phyloP scores from a whole-genome alignment of 2,797 vertebrate genomes.

The Oryzias sinensis region DNA sequence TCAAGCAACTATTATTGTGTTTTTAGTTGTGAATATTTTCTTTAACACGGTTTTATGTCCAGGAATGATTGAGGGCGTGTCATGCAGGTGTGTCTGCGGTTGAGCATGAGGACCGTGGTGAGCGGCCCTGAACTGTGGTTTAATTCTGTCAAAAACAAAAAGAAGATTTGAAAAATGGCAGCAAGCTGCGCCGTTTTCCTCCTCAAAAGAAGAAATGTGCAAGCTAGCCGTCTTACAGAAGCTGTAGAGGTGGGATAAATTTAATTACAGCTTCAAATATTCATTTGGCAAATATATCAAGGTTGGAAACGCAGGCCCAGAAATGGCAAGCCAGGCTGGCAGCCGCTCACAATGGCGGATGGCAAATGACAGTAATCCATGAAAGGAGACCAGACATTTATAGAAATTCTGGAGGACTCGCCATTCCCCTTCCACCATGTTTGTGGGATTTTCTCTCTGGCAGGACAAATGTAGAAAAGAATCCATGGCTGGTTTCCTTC shows the following conservation, averaged over 20 bases:
- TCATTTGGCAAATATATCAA: constrained; percentile 95
- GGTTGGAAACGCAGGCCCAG: constrained; percentile 86
- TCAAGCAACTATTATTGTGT: too few relatives aligned
- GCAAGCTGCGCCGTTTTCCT: constrained; percentile 48
- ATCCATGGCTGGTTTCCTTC: constrained; percentile 48
- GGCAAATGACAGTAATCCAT: constrained; percentile 81
- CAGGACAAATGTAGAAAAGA: constrained; percentile 52
- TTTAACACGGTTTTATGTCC: too few relatives aligned
- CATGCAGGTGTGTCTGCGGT: constrained; percentile 42
- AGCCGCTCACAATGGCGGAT: constrained; percentile 75
- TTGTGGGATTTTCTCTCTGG: constrained; percentile 59
- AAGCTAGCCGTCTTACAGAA: constrained; percentile 81
- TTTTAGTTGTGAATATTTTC: too few relatives aligned
- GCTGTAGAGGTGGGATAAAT: constrained; percentile 87
- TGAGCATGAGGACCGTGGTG: constrained; percentile 53
- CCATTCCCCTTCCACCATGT: constrained; percentile 68
- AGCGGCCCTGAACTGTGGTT: constrained; percentile 68
- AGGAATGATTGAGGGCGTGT: too few relatives aligned
- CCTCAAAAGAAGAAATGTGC: constrained; percentile 63
- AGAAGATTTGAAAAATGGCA: constrained; percentile 60
- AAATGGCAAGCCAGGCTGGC: constrained; percentile 94
- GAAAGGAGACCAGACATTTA: constrained; percentile 79
- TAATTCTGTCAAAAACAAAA: constrained; percentile 61
- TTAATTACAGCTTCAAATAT: constrained; percentile 99
- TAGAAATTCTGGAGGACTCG: constrained; percentile 72